Evolutionary conservation across 2,113 vertebrate species (phyloP).

Genomic region (Chelonoidis abingdonii): DNA sequence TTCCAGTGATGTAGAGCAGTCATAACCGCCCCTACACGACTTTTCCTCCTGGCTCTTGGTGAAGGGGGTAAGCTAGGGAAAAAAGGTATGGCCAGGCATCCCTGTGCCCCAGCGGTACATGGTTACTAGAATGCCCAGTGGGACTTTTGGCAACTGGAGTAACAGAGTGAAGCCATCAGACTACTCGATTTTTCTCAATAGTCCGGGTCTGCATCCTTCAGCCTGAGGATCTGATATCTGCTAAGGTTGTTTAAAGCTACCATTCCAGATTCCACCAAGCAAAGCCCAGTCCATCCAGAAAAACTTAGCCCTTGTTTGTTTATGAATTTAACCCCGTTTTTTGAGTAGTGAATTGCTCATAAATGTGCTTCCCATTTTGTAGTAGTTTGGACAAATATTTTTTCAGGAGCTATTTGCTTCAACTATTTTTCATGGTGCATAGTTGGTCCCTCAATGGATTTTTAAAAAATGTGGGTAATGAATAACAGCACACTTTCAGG

Average conservation of each 20-base stretch:
- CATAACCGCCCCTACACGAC: neutral
- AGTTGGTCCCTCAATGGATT: neutral
- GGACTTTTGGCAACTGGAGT: neutral
- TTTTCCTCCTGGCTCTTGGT: neutral
- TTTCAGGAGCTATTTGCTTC: neutral
- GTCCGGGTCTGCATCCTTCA: neutral
- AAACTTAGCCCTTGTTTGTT: neutral
- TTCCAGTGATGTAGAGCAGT: neutral
- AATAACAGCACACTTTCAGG: neutral
- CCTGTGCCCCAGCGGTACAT: neutral
- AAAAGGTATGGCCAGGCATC: neutral
- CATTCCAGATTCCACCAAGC: neutral
- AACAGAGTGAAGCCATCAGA: neutral
- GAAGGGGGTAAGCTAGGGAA: neutral
- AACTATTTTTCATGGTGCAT: neutral
- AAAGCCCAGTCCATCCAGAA: slow-evolving; percentile 14
- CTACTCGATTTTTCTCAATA: neutral
- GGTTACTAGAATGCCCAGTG: neutral
- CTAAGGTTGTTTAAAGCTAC: neutral
- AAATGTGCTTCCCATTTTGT: neutral
- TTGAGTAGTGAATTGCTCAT: neutral
- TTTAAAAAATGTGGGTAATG: neutral
- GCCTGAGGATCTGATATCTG: neutral
- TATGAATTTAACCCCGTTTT: neutral
- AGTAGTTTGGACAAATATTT: neutral